Percentiles rank a stretch among this genome's conserved stretches.
These are phyloP conservation scores for Simalia tracyae DNA, from an alignment of 2,797 vertebrate species.

Conservation along the genomic window DNA sequence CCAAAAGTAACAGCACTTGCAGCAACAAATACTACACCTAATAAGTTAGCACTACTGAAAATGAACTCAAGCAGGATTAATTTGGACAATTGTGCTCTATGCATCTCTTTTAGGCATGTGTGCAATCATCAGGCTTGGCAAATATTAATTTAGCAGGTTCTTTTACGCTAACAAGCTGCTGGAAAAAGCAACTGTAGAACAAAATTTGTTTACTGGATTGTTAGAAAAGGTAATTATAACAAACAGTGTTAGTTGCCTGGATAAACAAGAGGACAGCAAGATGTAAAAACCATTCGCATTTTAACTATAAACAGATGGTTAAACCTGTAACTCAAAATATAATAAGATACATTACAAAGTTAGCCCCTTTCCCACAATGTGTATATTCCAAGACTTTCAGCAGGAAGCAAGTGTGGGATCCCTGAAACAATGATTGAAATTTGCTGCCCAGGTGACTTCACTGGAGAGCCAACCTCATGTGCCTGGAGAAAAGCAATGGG, in stretches of 20 bases:
- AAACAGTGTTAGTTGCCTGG: neutral
- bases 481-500: neutral
- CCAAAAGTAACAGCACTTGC: neutral
- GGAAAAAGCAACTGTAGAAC: neutral
- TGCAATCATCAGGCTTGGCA: conserved; percentile 13
- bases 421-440: conserved; percentile 14
- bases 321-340: neutral
- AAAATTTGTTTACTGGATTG: neutral
- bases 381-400: neutral
- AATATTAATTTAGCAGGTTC: conserved; percentile 7
- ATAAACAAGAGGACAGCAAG: neutral
- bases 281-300: neutral
- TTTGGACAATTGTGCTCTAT: neutral
- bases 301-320: conserved; percentile 9
- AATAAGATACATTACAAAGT: neutral
- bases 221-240: neutral
- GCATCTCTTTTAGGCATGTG: neutral
- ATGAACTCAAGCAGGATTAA: conserved; percentile 20
- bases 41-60: neutral
- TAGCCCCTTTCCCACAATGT: neutral
- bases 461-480: conserved; percentile 4
- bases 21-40: neutral
- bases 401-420: neutral
- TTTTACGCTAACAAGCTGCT: neutral
- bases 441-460: conserved; percentile 18